phyloP scores from a whole-genome alignment of 2,113 vertebrate genomes.

The Ctenomys sociabilis region DNA sequence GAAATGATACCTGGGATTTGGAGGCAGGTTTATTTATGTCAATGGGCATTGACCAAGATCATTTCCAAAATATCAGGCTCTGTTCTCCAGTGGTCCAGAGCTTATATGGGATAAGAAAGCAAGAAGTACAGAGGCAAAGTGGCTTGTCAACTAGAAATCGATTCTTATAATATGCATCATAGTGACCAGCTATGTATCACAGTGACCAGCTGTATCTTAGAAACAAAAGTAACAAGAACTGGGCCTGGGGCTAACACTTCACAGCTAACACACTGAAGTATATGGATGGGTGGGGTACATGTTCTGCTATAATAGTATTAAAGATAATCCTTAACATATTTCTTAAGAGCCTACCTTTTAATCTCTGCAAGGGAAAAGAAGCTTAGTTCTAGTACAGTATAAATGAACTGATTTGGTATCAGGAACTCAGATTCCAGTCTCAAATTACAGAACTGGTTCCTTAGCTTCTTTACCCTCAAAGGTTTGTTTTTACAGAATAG shows the following conservation, averaged over 20 bases:
- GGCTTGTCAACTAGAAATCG: background rate
- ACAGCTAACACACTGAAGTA: background rate
- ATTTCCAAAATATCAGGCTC: background rate
- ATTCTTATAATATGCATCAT: background rate
- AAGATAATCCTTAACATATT: conserved; percentile 24
- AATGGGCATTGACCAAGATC: background rate
- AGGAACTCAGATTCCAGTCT: background rate
- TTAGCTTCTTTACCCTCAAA: background rate
- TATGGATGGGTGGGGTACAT: background rate
- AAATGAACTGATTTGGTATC: background rate
- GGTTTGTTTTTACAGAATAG: background rate
- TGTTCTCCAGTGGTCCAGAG: background rate
- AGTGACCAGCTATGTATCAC: background rate
- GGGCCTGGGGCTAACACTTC: background rate
- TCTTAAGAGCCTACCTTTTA: conserved; percentile 16
- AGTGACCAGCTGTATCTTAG: background rate
- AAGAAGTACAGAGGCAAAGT: background rate
- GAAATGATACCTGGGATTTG: background rate
- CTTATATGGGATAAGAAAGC: background rate
- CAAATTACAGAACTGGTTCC: background rate
- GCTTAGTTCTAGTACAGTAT: background rate
- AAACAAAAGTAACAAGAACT: background rate
- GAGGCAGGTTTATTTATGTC: background rate
- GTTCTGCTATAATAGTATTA: background rate
- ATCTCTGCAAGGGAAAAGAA: background rate